These are phyloP conservation scores for Tineola bisselliella DNA, from an alignment of 2,888 invertebrate genomes.

Conservation along the genomic window DNA sequence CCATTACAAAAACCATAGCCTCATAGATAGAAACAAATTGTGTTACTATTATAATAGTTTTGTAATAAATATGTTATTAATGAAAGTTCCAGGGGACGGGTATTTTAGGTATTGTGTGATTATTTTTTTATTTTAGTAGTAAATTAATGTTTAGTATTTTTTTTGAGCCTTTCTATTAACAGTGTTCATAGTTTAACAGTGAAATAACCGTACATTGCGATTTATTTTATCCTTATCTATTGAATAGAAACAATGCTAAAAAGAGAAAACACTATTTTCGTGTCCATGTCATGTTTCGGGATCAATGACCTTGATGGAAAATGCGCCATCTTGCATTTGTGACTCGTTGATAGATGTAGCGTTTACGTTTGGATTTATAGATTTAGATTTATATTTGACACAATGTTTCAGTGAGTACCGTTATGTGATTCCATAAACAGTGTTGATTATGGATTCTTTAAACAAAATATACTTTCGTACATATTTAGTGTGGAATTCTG, in stretches of 20 bases:
- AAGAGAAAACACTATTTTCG: background rate
- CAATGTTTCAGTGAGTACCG: constrained; percentile 61
- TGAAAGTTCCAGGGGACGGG: too few relatives aligned
- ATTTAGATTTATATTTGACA: constrained; percentile 41
- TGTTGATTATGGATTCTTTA: constrained; percentile 26
- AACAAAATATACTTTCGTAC: constrained; percentile 28
- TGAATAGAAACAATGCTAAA: background rate
- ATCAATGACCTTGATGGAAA: constrained; percentile 9
- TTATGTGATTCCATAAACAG: constrained; percentile 19
- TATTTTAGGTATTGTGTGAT: too few relatives aligned
- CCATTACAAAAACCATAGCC: too few relatives aligned
- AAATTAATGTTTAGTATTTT: too few relatives aligned
- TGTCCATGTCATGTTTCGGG: background rate
- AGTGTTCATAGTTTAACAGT: too few relatives aligned
- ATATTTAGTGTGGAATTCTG: constrained; percentile 62
- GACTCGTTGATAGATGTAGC: constrained; percentile 41
- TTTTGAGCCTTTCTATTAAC: too few relatives aligned
- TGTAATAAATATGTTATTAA: too few relatives aligned
- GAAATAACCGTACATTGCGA: too few relatives aligned
- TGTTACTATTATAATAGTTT: too few relatives aligned
- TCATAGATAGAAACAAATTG: too few relatives aligned
- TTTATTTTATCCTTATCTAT: background rate
- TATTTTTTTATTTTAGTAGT: too few relatives aligned
- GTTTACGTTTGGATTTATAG: constrained; percentile 59
- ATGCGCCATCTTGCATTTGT: constrained; percentile 13